Percentiles rank a stretch among this genome's conserved stretches.
Evolutionary conservation across 2,888 invertebrate species (phyloP).

Genomic region (Lepidonotus clava): DNA sequence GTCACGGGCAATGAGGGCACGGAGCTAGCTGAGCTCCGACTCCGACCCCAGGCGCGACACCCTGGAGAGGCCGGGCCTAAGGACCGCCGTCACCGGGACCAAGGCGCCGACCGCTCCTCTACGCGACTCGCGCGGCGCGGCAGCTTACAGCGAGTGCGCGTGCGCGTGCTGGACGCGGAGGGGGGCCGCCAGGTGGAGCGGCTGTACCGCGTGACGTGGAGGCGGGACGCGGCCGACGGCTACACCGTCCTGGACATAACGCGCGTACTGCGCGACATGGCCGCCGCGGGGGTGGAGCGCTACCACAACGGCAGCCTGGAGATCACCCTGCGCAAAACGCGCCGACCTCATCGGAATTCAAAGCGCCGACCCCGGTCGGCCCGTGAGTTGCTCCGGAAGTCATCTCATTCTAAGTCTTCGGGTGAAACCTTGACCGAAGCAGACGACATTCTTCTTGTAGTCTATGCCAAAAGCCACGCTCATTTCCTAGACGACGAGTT

Average conservation of each 20-base stretch:
- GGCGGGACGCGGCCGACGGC: neutral
- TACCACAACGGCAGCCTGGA: constrained; percentile 29
- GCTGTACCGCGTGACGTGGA: neutral
- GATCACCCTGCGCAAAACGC: neutral
- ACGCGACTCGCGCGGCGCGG: neutral
- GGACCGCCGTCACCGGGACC: no score
- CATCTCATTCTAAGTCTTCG: neutral
- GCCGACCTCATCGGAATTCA: neutral
- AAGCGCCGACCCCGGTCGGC: constrained; percentile 19
- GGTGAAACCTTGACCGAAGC: neutral
- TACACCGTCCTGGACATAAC: constrained; percentile 17
- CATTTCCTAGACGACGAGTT: neutral
- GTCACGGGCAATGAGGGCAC: neutral
- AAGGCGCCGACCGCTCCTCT: neutral
- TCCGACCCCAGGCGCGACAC: constrained; percentile 3
- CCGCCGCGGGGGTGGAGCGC: neutral
- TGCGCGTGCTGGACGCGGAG: neutral
- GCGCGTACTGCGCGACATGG: neutral
- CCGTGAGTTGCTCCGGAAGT: neutral
- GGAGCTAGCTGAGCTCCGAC: neutral
- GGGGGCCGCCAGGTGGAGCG: constrained; percentile 7
- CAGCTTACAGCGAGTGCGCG: constrained; percentile 10
- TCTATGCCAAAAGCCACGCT: neutral
- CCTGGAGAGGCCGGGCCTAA: no score
- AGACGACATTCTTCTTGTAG: constrained; percentile 3